Evolutionary conservation across 2,113 vertebrate genomes (phyloP).

Genomic region (Serilophus lunatus): DNA sequence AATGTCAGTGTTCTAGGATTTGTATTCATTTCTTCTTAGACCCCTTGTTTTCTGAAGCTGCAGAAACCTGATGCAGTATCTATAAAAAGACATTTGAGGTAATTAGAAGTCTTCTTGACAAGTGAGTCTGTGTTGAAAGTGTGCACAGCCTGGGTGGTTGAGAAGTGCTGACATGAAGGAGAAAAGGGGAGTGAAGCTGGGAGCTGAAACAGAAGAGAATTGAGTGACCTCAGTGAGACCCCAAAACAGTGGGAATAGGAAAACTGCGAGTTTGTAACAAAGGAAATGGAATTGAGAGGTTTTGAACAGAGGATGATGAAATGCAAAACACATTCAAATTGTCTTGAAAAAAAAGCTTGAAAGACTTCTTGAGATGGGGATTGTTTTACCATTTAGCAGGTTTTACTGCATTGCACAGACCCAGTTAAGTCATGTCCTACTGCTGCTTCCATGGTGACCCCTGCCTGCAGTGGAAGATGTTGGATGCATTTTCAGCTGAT

Average conservation of each 20-base stretch:
- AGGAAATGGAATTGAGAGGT: neutral
- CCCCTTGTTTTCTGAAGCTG: neutral
- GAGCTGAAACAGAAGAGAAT: neutral
- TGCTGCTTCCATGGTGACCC: neutral
- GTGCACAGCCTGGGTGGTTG: neutral
- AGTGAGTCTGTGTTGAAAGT: neutral
- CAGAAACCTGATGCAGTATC: neutral
- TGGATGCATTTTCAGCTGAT: neutral
- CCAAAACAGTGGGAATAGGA: neutral
- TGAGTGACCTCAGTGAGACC: neutral
- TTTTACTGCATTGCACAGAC: neutral
- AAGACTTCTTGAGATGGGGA: neutral
- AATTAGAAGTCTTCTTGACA: neutral
- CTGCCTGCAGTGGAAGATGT: neutral
- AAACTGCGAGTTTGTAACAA: neutral
- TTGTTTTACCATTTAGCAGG: fast-evolving
- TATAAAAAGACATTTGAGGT: neutral
- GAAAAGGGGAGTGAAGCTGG: neutral
- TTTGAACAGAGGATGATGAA: neutral
- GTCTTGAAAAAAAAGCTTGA: neutral
- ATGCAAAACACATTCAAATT: neutral
- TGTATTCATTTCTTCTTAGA: neutral
- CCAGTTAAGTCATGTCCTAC: neutral
- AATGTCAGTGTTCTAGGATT: neutral
- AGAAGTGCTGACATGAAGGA: neutral